Percentiles rank a stretch among this genome's conserved stretches.
These are phyloP conservation scores for Myotis myotis DNA, from an alignment of 2,797 vertebrate genomes.

Conservation along the genomic window DNA sequence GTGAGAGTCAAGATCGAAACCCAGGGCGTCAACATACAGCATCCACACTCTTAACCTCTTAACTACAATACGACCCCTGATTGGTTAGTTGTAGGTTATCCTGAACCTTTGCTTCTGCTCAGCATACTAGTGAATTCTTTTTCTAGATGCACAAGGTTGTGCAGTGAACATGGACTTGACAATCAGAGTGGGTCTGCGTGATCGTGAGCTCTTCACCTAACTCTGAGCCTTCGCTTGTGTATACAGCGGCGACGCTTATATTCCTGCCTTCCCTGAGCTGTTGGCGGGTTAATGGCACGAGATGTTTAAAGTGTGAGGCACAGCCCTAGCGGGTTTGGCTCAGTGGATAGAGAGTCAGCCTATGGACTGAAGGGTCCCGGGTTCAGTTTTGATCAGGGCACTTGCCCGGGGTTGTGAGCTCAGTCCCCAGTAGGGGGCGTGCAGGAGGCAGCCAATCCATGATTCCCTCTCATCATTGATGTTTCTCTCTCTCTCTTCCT, in stretches of 20 bases:
- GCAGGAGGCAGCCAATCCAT: too few relatives aligned
- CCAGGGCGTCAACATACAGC: background rate
- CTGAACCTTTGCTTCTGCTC: background rate
- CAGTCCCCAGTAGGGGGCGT: too few relatives aligned
- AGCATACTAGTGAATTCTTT: background rate
- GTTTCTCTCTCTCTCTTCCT: too few relatives aligned
- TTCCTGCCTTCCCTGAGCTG: too few relatives aligned
- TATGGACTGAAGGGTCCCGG: too few relatives aligned
- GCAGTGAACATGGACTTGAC: background rate
- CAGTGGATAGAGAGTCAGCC: too few relatives aligned
- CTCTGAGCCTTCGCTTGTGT: background rate
- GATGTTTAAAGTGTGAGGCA: background rate
- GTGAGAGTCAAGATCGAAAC: background rate
- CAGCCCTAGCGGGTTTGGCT: background rate
- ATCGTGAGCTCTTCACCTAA: background rate
- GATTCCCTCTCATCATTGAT: too few relatives aligned
- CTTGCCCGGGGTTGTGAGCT: too few relatives aligned
- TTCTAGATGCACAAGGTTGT: background rate
- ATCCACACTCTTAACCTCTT: background rate
- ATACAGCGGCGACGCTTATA: rapidly evolving
- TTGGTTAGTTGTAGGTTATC: background rate
- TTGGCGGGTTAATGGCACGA: background rate
- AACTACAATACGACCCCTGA: background rate
- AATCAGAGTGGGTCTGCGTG: background rate
- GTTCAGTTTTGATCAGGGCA: too few relatives aligned